These are phyloP conservation scores for Tineola bisselliella DNA, from an alignment of 2,888 invertebrate species.

Conservation along the genomic window DNA sequence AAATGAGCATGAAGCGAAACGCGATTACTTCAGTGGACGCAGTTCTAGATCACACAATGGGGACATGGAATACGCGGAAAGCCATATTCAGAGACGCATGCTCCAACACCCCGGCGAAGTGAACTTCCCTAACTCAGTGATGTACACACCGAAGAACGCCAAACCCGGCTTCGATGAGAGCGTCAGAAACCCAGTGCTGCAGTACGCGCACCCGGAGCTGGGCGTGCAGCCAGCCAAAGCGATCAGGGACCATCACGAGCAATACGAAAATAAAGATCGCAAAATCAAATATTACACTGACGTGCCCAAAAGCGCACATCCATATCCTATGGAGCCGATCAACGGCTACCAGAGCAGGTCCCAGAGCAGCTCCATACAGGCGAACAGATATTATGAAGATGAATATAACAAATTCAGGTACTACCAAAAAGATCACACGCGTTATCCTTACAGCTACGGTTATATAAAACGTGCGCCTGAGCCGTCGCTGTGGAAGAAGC, in stretches of 20 bases:
- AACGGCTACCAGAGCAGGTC: conserved; percentile 53
- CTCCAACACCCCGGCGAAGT: conserved; percentile 73
- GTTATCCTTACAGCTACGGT: conserved; percentile 70
- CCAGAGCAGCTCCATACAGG: conserved; percentile 49
- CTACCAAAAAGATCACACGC: conserved; percentile 55
- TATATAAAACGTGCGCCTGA: conserved; percentile 67
- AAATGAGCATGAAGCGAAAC: conserved; percentile 71
- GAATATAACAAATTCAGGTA: conserved; percentile 65
- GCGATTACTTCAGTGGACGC: conserved; percentile 68
- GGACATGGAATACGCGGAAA: conserved; percentile 55
- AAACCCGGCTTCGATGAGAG: conserved; percentile 75
- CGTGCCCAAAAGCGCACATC: conserved; percentile 66
- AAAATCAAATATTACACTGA: conserved; percentile 63
- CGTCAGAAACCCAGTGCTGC: conserved; percentile 77
- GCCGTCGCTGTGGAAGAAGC: conserved; percentile 77
- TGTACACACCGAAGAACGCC: conserved; percentile 71
- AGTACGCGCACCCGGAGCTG: conserved; percentile 82
- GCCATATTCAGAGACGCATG: conserved; percentile 76
- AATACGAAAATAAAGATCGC: conserved; percentile 38
- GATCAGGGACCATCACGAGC: conserved; percentile 47
- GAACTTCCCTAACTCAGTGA: conserved; percentile 72
- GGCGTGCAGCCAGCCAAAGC: conserved; percentile 80
- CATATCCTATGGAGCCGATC: conserved; percentile 64
- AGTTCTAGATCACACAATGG: conserved; percentile 58
- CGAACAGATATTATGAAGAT: conserved; percentile 57